Conservation (phyloP, 2,797 vertebrate genomes). For the Rhodeus uyekii region DNA sequence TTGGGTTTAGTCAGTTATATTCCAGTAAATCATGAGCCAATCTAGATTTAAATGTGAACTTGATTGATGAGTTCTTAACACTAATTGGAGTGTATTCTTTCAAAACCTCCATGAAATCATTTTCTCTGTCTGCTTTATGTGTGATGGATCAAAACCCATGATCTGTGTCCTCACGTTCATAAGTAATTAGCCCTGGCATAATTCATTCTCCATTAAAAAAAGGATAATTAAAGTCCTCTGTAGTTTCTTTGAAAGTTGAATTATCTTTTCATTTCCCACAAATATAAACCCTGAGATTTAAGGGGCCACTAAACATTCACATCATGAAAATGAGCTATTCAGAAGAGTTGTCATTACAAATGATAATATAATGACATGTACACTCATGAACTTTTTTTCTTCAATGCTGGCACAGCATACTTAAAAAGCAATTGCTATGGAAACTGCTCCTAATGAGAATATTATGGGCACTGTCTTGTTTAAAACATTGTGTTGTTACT, state of each 20-base stretch:
- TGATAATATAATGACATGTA: conserved; percentile 75
- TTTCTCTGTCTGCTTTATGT: conserved; percentile 57
- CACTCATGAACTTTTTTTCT: conserved; percentile 70
- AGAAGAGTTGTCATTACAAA: conserved; percentile 75
- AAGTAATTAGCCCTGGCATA: conserved; percentile 78
- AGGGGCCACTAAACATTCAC: conserved; percentile 75
- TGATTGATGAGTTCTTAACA: conserved; percentile 13
- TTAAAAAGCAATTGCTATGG: conserved; percentile 68
- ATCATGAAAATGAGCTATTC: conserved; percentile 75
- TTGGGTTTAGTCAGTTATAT: neutral
- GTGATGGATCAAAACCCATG: conserved; percentile 68
- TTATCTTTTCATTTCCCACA: conserved; percentile 74
- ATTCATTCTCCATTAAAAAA: conserved; percentile 79
- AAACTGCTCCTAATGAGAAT: conserved; percentile 68
- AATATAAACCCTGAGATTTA: conserved; percentile 77
- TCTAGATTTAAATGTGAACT: neutral
- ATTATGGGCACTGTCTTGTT: conserved; percentile 61
- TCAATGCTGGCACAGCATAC: conserved; percentile 59
- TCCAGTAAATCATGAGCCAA: neutral
- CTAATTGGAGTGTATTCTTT: conserved; percentile 38
- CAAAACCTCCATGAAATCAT: conserved; percentile 46
- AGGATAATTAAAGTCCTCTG: conserved; percentile 80
- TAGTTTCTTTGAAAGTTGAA: conserved; percentile 80
- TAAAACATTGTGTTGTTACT: conserved; percentile 55
- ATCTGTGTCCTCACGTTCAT: conserved; percentile 80